phyloP scores from a whole-genome alignment of 2,797 vertebrate species.

The Platyrinchus mystaceus region DNA sequence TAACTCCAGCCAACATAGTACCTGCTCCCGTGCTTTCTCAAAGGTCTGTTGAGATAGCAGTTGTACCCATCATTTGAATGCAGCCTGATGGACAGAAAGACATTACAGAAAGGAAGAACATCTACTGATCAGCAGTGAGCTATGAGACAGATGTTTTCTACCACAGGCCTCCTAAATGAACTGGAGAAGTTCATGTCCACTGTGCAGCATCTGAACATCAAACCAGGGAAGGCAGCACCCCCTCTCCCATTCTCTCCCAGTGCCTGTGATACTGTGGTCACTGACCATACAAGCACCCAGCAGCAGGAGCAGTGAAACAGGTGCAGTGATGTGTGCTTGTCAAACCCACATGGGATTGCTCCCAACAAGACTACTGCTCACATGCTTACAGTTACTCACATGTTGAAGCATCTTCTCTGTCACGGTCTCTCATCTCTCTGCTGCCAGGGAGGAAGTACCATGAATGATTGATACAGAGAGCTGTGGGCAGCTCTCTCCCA shows the following conservation, averaged over 20 bases:
- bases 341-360: not conserved
- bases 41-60: not conserved
- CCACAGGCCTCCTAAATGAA: not conserved
- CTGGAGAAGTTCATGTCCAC: not conserved
- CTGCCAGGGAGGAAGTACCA: not conserved
- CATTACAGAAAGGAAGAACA: not conserved
- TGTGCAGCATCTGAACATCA: not conserved
- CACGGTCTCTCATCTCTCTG: not conserved
- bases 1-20: not conserved
- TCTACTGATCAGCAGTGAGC: not conserved
- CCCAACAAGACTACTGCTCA: not conserved
- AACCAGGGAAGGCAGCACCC: not conserved
- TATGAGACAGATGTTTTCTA: not conserved
- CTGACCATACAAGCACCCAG: not conserved
- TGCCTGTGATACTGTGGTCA: not conserved
- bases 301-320: not conserved
- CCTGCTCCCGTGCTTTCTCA: not conserved
- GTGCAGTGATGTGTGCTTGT: not conserved
- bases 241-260: not conserved
- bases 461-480: not conserved
- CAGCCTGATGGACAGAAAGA: not conserved
- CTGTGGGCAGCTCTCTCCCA: not conserved
- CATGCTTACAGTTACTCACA: not conserved
- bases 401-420: not conserved
- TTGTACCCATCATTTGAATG: not conserved